phyloP scores from a whole-genome alignment of 2,888 invertebrate genomes.

The Drosophila anomalipes region DNA sequence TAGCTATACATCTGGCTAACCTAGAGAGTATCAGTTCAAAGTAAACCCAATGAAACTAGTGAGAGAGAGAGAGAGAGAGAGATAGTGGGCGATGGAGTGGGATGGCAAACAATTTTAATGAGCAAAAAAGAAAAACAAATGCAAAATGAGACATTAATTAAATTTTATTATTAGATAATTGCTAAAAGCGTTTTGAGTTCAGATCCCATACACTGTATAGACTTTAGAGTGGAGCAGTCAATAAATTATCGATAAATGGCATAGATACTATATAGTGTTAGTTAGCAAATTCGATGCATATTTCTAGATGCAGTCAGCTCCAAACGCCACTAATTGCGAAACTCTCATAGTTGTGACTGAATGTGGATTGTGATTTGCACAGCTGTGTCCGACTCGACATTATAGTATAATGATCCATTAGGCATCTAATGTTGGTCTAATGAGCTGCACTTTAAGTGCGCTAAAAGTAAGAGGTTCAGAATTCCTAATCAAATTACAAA shows the following conservation, averaged over 20 bases:
- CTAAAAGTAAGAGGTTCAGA: constrained; percentile 24
- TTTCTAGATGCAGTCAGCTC: background rate
- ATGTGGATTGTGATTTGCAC: constrained; percentile 7
- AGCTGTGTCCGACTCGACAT: constrained; percentile 25
- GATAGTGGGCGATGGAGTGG: background rate
- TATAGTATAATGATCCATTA: constrained; percentile 26
- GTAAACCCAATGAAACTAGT: background rate
- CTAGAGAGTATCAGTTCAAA: background rate
- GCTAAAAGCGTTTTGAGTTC: constrained; percentile 14
- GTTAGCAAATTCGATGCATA: constrained; percentile 8
- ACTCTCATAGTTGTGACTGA: constrained; percentile 30
- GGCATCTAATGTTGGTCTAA: constrained; percentile 29
- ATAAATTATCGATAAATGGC: constrained; percentile 43
- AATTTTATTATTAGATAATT: constrained; percentile 50
- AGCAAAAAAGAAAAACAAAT: constrained; percentile 2
- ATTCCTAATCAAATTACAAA: constrained; percentile 6
- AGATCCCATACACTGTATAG: background rate
- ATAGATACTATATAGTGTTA: background rate
- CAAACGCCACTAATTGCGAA: constrained; percentile 31
- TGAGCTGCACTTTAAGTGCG: constrained; percentile 4
- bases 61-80: background rate
- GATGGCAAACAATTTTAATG: background rate
- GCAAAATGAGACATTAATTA: constrained; percentile 40
- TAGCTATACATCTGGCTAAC: background rate
- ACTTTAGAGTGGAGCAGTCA: constrained; percentile 21